Conservation (phyloP, 2,888 invertebrate genomes). For the Polylopha cassiicola region DNA sequence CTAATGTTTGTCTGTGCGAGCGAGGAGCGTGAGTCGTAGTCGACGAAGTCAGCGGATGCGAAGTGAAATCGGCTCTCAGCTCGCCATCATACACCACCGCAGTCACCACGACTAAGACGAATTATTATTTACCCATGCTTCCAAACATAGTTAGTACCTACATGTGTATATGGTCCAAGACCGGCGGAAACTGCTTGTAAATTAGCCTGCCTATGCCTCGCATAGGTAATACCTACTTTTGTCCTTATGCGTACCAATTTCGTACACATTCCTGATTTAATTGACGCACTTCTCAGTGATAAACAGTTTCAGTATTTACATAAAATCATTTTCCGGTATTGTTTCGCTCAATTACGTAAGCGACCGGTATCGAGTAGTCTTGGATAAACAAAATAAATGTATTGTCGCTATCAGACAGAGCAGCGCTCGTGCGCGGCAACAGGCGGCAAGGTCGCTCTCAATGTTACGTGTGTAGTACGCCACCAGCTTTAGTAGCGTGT, state of each 20-base stretch:
- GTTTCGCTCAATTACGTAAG: conserved; percentile 16
- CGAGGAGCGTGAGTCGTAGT: no score
- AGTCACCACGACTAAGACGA: background rate
- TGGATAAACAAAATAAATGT: conserved; percentile 27
- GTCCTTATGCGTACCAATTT: background rate
- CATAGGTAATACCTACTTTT: no score
- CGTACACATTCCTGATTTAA: background rate
- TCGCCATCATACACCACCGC: conserved; percentile 4
- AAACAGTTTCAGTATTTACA: conserved; percentile 1
- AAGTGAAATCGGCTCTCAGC: conserved; percentile 23
- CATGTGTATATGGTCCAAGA: no score
- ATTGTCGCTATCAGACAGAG: conserved; percentile 33
- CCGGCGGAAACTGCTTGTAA: no score
- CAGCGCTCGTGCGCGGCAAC: conserved; percentile 43
- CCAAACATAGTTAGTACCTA: no score
- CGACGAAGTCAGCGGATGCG: conserved; percentile 5
- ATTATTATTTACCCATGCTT: no score
- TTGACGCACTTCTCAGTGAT: conserved; percentile 16
- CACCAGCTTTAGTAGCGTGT: conserved; percentile 31
- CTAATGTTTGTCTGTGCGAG: no score
- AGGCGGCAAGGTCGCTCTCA: conserved; percentile 63
- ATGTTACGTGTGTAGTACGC: conserved; percentile 51
- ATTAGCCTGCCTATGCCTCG: no score
- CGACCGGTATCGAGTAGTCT: conserved; percentile 14
- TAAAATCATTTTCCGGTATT: conserved; percentile 2